Evolutionary conservation across 2,888 invertebrate genomes (phyloP), one percentile per base, ranked within the genome.

Genomic region (Physocephala rufipes): DNA sequence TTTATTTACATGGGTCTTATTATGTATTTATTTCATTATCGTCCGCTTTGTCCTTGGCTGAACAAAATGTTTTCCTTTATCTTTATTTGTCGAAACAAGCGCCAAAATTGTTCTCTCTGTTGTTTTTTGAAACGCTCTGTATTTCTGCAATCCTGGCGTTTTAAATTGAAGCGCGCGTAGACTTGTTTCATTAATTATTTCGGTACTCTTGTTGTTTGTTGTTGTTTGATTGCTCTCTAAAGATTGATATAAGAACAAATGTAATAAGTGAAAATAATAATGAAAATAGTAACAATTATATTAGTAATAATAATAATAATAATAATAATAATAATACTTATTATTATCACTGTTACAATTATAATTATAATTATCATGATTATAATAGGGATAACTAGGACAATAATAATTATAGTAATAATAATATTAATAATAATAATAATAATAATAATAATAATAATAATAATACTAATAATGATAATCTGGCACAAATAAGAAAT

Each of bases 131-230:
- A 36, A 19, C 64, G 16, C 49, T 15, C 53, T 45, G 21, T 19
- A 45, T 26, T 67, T 45, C 67, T 67, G 67, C 45, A 19, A 58
- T 43, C 67, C 67, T 67, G 67, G 24, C 43, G 55, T 45, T 45
- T 55, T 45, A 45, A 59, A 55, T 67, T 45, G 15, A 16, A 15
- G 26, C 26, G 55, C 67, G 67, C 58, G 67, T 67, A 58, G 66
- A 55, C 36, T 66, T 36, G 49, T 49, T 49, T 36, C 36, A 36
- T 36, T 36, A 4, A 4, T 36, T 36, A 4, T 9, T 36, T 36
- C 36, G 5, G 4, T 36, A 36, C 4, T 36, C 9, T 36, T 36
- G 36, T 36, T 36, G 36, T 36, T 36, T 64, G 61, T 36, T 26
- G 36, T 28, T n/a, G 36, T 21, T 21, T 47, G 47, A 21, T 45